Percentiles rank a stretch among this genome's conserved stretches.
These are phyloP conservation scores for Clarias platycephalus DNA, from an alignment of 2,797 vertebrate species.

Conservation along the genomic window DNA sequence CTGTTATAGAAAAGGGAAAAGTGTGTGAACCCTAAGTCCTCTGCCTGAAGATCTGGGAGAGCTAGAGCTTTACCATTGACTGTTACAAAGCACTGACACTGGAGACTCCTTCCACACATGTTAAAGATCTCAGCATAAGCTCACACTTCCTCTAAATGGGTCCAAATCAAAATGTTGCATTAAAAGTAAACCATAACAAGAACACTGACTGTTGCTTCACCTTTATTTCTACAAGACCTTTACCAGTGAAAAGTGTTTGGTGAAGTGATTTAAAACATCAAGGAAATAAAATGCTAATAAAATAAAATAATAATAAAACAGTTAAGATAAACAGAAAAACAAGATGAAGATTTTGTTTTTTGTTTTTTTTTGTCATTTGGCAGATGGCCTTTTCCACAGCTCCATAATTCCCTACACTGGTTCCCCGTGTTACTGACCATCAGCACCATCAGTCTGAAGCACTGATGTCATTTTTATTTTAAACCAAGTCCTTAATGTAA, in stretches of 20 bases:
- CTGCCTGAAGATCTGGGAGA: background rate
- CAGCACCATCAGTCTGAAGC: too few species aligned
- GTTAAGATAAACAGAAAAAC: background rate
- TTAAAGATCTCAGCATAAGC: background rate
- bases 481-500: too few species aligned
- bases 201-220: background rate
- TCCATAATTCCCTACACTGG: too few species aligned
- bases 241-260: background rate
- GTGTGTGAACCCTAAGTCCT: background rate
- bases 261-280: background rate
- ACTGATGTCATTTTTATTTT: too few species aligned
- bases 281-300: background rate
- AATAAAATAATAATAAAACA: background rate
- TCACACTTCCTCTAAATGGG: background rate
- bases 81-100: background rate
- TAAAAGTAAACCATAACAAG: background rate
- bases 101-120: background rate
- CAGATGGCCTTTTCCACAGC: too few species aligned
- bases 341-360: background rate
- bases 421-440: too few species aligned
- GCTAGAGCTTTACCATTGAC: background rate
- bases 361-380: too few species aligned
- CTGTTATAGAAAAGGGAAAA: background rate
- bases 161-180: background rate
- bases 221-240: background rate